Percentiles rank a stretch among this genome's conserved stretches.
Conservation (phyloP, 2,113 vertebrate species). For the Siniperca knerii region DNA sequence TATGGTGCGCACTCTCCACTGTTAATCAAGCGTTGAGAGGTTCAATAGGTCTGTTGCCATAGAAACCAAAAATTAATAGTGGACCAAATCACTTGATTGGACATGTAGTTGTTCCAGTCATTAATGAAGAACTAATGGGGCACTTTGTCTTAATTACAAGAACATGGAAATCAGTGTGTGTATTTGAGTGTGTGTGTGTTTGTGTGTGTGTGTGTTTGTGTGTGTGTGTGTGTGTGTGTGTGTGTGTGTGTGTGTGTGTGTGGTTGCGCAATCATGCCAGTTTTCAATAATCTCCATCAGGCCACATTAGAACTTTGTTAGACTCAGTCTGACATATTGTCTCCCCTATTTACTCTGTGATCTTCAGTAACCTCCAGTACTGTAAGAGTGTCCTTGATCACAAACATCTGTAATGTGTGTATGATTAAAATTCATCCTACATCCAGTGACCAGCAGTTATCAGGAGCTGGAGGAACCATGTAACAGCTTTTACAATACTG, state of each 20-base stretch:
- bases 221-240: constrained; percentile 11
- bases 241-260: not conserved
- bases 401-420: not conserved
- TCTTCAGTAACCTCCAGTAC: not conserved
- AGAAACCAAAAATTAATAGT: constrained; percentile 60
- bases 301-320: not conserved
- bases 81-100: constrained; percentile 59
- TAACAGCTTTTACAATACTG: not conserved
- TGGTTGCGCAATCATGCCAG: not conserved
- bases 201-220: constrained; percentile 5
- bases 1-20: constrained; percentile 25
- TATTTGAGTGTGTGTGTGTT: not conserved
- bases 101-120: constrained; percentile 47
- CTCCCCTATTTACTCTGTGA: not conserved
- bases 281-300: constrained; percentile 21
- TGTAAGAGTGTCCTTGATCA: not conserved
- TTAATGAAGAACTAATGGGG: constrained; percentile 57
- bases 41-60: constrained; percentile 62
- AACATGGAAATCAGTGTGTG: constrained; percentile 15
- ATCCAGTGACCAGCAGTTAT: no score
- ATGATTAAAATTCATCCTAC: not conserved
- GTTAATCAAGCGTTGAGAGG: constrained; percentile 59
- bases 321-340: not conserved
- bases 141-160: constrained; percentile 54
- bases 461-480: not conserved